Base-by-base conservation (phyloP, 2,888 invertebrate genomes). In the Dendrolimus pini region DNA sequence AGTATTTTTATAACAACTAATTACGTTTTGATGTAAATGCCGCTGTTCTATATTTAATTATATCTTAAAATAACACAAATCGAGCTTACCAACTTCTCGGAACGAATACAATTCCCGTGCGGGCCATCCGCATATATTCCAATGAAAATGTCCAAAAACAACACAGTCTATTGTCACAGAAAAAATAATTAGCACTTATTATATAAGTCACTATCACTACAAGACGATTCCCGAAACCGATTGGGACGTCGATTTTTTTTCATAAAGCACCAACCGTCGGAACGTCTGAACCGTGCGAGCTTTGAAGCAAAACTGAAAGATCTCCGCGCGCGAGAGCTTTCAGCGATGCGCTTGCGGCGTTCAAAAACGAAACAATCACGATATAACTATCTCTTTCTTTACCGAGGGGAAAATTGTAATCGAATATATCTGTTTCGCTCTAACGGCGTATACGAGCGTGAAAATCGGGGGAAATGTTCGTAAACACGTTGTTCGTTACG, bases 11-110 rank as follows among this genome's bases (percentile, higher is more conserved):
- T 81, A 78, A 77, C 30, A 79, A 83, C 83, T 85, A 88, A 89
- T 87, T 86, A 84, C 80, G 76, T 82, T 85, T 84, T 82, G 82
- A 82, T 83, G 79, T 82, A 75, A 75, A 85, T 75, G 70, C 77
- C 75, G 74, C 72, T 75, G 79, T 78, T 83, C 89, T 89, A 89
- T 82, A 88, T 88, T 86, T 88, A 90, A 89, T 88, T 86, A 83
- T 79, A 83, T 78, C 83, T 80, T 75, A 85, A 88, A 87, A 89
- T 87, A 89, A 85, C 82, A 82, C 78, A 81, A 83, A 81, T 80
- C 80, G 75, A 62, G 67, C 89, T 86, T 81, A 89, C 89, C 88
- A 80, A 72, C 71, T 80, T 79, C 82, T 72, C 64, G 74, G 80
- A 82, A 83, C 75, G 70, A 74, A 72, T 66, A 72, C 75, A 76